Base-by-base conservation (phyloP, 2,888 invertebrate species). In the Sarcophaga subvicina region DNA sequence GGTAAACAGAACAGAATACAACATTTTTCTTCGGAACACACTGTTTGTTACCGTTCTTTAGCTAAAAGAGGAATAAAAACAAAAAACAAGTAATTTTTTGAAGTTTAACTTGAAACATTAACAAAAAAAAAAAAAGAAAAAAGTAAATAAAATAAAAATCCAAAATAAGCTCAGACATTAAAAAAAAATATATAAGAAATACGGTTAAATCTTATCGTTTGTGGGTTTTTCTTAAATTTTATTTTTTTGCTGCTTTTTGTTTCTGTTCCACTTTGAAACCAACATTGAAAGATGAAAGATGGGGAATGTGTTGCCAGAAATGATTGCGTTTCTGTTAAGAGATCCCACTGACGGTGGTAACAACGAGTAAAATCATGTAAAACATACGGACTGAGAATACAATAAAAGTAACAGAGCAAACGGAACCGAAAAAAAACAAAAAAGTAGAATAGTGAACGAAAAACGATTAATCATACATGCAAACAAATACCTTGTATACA, bases 31-130 rank as follows among this genome's bases (percentile, higher is more conserved):
- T 80, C 27, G 80, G 17, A 5, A 17, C 27, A 22, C 66, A 20
- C 62, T 69, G 60, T 77, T 37, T 77, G 69, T 89, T 81, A 64
- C 80, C 83, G 89, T 88, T 80, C 79, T 89, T 80, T 80, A 83
- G 82, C 79, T 89, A 88, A 76, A 89, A 76, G 86, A 2, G 87
- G 87, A 88, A 80, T 70, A 86, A 90, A 91, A 45, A 37, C n/a
- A 22, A 47, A 27, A 20, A 64, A 64, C 45, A 71, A 49, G 17
- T 37, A 37, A 37, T 37, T 37, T 37, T 37, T 0, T 37, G 54
- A 17, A 54, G 17, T n/a, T 62, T 20, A 67, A 22, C 20, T 69
- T 54, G 12, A 67, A 64, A 73, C 2, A n/a, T 73, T 49, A 67
- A 73, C 63, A 25, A 27, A 62, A 67, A 60, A 67, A 90, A 37